Evolutionary conservation across 2,797 vertebrate genomes (phyloP), one percentile per base, ranked within the genome.

Genomic region (Emydoidea blandingii): DNA sequence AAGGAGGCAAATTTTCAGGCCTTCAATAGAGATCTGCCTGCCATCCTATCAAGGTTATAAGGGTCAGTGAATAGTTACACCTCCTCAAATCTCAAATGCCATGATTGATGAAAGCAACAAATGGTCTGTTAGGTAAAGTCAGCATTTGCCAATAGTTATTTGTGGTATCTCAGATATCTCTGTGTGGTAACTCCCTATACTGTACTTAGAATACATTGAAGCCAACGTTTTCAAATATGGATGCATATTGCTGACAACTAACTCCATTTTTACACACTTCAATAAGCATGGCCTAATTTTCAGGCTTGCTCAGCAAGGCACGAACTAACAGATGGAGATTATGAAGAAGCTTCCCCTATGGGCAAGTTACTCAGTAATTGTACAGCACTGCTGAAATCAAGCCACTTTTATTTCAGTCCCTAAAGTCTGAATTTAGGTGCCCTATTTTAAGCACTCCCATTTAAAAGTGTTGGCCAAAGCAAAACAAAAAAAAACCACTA

Each of bases 361-460:
- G 47, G 57, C 79, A 89, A 53, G 25, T 74, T 86, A 14, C 56
- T 56, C 21, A 1, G 1, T 6, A 7, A 10, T 25, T 14, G 50
- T 78, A 18, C 4, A 90, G 15, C 52, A 74, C 37, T 68, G 53
- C 52, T 53, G 53, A 41, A 87, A n/a, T 5, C 1, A 65, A 90
- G 52, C 8, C 12, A 85, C 31, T 74, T 83, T 37, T 57, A 27
- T 87, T 94, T 83, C 78, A 90, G 47, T 87, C 5, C 49, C 85
- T 74, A 29, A 57, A 79, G 87, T 74, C 19, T 62, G 44, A 29
- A 12, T 21, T 53, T 29, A 41, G 12, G 76, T 9, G 65, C 62
- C 50, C 31, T 79, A 79, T 79, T 47, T 79, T 34, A 47, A 23
- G 41, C 12, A 87, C 2, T 44, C 4, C 23, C 68, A 57, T 83